These are phyloP conservation scores for Baronia brevicornis DNA, from an alignment of 2,888 invertebrate genomes.

Conservation along the genomic window DNA sequence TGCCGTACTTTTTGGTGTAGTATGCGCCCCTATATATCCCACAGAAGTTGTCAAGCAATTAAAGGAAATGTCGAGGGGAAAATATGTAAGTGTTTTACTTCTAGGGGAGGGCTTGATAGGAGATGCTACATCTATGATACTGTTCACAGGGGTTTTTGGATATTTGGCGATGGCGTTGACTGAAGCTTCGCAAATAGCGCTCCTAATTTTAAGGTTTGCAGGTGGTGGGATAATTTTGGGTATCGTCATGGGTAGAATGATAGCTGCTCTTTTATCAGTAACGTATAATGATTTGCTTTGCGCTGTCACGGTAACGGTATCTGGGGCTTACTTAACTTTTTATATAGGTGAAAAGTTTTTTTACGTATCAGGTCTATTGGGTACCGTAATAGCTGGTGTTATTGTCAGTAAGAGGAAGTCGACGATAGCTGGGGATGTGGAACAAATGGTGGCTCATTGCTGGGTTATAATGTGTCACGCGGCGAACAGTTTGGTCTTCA, in stretches of 20 bases:
- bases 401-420: conserved; percentile 52
- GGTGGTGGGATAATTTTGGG: conserved; percentile 56
- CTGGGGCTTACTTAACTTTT: conserved; percentile 54
- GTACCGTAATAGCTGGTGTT: conserved; percentile 51
- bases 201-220: conserved; percentile 48
- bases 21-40: conserved; percentile 60
- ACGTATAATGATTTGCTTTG: conserved; percentile 56
- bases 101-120: conserved; percentile 59
- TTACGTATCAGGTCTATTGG: conserved; percentile 58
- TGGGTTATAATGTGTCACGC: conserved; percentile 51
- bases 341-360: conserved; percentile 61
- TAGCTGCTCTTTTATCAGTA: conserved; percentile 41
- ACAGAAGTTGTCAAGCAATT: conserved; percentile 55
- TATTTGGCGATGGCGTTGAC: conserved; percentile 46
- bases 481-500: conserved; percentile 75
- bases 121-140: conserved; percentile 59
- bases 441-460: conserved; percentile 44
- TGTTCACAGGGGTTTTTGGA: conserved; percentile 52
- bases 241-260: conserved; percentile 52
- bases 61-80: conserved; percentile 53
- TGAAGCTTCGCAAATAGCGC: conserved; percentile 40
- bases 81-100: conserved; percentile 52
- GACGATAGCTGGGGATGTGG: conserved; percentile 54
- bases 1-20: conserved; percentile 50
- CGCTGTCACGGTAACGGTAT: conserved; percentile 48